Evolutionary conservation across 2,888 invertebrate genomes (phyloP), one percentile per base, ranked within the genome.

Genomic region (Cantharis lateralis): DNA sequence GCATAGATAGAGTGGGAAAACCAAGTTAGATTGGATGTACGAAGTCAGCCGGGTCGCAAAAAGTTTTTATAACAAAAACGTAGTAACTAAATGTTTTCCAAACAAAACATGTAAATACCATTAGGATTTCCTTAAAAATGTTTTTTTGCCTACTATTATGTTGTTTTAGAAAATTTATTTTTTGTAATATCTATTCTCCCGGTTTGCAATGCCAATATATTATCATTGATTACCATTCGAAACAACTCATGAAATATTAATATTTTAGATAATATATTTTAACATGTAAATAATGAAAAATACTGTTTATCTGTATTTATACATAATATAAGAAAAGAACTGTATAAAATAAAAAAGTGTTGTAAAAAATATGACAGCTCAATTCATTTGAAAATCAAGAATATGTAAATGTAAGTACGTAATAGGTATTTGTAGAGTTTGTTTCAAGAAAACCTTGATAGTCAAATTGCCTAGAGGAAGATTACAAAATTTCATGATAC

Each of bases 401-500:
- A 48, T 48, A 48, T 48, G 48, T 48, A 48, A 48, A 48, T 48
- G 9, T n/a, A 48, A 48, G 13, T n/a, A n/a, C 13, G 32, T 32
- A 32, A 32, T 32, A n/a, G n/a, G n/a, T 48, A 48, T 48, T 48
- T 48, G 48, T 48, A 48, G 48, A n/a, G 48, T 48, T 48, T 48
- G 48, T 48, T 48, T 48, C 48, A 48, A 48, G 48, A 48, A 48
- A 48, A 7, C 48, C 48, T 48, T 48, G 48, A 48, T 48, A 48
- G 48, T 66, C n/a, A 20, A 20, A 16, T 66, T 66, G 18, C 64
- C 11, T 20, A 66, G 64, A 20, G 64, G 64, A 66, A 66, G 66
- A 71, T 75, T 75, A 75, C 66, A 68, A 75, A 75, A 74, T 72
- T 75, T 75, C 63, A 26, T 62, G 66, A 72, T 68, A 68, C 68